Conservation (phyloP, 2,888 invertebrate species). For the Leucozona laternaria region DNA sequence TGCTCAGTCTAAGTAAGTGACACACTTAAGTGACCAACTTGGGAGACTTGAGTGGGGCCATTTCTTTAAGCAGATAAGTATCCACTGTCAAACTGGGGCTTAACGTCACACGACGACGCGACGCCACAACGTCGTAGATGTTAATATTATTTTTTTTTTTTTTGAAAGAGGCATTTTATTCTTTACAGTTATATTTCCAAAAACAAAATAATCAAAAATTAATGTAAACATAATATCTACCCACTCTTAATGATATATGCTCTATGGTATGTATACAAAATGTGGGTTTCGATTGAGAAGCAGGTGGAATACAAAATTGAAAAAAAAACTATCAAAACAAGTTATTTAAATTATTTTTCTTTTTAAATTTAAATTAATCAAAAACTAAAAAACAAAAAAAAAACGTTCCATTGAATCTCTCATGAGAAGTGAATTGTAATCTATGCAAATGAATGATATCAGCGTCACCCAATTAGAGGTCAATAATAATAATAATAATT, state of each 20-base stretch:
- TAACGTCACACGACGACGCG: too few relatives aligned
- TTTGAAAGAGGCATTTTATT: background rate
- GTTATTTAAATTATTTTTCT: background rate
- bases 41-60: too few relatives aligned
- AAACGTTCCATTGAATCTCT: background rate
- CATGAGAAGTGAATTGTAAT: slow-evolving; percentile 2
- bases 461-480: slow-evolving; percentile 41
- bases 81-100: too few relatives aligned
- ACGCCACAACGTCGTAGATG: background rate
- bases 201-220: background rate
- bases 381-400: background rate
- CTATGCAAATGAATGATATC: slow-evolving; percentile 44
- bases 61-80: too few relatives aligned
- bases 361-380: background rate
- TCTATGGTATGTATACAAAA: background rate
- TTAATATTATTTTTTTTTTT: background rate
- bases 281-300: slow-evolving; percentile 12
- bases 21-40: too few relatives aligned
- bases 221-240: slow-evolving; percentile 2
- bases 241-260: background rate
- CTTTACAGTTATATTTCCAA: background rate
- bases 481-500: slow-evolving; percentile 29
- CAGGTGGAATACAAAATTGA: slow-evolving; percentile 14
- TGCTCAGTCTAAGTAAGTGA: too few relatives aligned
- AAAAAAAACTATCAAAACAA: background rate